phyloP scores from a whole-genome alignment of 2,113 vertebrate genomes.

The Spea bombifrons region DNA sequence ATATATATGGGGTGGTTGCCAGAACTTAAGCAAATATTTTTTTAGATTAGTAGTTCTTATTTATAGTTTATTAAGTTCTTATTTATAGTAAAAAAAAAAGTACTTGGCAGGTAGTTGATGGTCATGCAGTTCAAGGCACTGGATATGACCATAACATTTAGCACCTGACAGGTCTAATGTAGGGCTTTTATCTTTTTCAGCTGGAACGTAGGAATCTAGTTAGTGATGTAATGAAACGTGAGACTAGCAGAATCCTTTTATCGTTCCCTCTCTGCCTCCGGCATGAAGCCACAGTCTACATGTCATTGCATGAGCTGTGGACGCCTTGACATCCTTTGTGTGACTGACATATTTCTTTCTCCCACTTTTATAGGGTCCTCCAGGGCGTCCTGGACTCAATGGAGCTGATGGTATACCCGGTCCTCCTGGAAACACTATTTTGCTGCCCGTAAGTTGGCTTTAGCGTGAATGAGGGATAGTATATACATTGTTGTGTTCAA shows the following conservation, averaged over 20 bases:
- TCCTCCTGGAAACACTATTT: conserved; percentile 79
- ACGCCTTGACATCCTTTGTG: not conserved
- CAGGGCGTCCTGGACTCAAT: conserved; percentile 76
- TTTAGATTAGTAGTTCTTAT: too few species aligned
- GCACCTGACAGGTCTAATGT: not conserved
- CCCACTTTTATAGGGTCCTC: conserved; percentile 69
- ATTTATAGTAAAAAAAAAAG: too few species aligned
- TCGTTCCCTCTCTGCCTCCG: conserved; percentile 5
- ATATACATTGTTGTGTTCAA: too few species aligned
- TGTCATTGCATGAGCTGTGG: conserved; percentile 19
- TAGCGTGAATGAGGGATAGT: too few species aligned
- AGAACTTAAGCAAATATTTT: too few species aligned
- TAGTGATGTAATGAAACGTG: conserved; percentile 28
- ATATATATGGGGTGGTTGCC: too few species aligned
- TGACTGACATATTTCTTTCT: conserved; percentile 1
- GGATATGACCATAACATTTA: too few species aligned
- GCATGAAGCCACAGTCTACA: conserved; percentile 1
- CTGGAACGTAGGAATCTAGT: conserved; percentile 18
- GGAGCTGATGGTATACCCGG: conserved; percentile 81
- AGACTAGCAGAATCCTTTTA: conserved; percentile 9
- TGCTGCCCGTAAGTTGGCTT: conserved; percentile 79
- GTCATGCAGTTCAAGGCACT: too few species aligned
- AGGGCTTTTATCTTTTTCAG: conserved; percentile 6
- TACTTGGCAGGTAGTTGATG: too few species aligned
- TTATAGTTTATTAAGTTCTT: too few species aligned